Percentiles rank a stretch among this genome's conserved stretches.
Evolutionary conservation across 2,113 vertebrate genomes (phyloP).

Genomic region (Mus musculus): DNA sequence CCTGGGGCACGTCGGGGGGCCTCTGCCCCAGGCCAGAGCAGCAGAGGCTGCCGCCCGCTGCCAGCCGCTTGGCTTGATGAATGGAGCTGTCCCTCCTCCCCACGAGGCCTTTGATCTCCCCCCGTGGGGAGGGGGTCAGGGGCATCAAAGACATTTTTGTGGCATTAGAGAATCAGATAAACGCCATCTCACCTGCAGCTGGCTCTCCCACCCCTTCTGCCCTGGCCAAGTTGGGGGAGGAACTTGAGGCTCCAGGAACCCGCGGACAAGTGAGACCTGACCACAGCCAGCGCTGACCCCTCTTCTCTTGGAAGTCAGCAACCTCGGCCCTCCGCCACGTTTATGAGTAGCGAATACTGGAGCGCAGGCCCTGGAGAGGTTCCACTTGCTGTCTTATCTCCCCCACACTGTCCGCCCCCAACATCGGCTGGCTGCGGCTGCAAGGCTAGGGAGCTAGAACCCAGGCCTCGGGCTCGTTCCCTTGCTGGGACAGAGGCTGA

Average conservation of each 20-base stretch:
- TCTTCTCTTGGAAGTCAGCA: neutral
- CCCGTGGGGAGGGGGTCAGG: slow-evolving; percentile 70
- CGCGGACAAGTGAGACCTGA: neutral
- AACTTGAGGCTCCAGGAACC: neutral
- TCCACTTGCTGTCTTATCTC: slow-evolving; percentile 6
- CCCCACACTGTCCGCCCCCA: neutral
- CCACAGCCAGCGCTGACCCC: neutral
- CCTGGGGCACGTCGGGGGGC: slow-evolving; percentile 39
- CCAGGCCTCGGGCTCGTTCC: slow-evolving; percentile 5
- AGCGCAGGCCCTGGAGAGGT: neutral
- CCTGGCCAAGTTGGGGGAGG: slow-evolving; percentile 43
- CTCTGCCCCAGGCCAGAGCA: slow-evolving; percentile 8
- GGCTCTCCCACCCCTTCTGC: slow-evolving; percentile 69
- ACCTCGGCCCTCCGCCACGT: neutral
- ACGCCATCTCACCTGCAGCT: slow-evolving; percentile 82
- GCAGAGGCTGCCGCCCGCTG: slow-evolving; percentile 44
- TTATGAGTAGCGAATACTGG: neutral
- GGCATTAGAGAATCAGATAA: slow-evolving; percentile 82
- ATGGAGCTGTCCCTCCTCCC: slow-evolving; percentile 79
- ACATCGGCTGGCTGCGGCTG: neutral
- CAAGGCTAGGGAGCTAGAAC: neutral
- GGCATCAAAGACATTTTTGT: slow-evolving; percentile 85
- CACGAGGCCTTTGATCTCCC: slow-evolving; percentile 80
- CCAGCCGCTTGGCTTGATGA: slow-evolving; percentile 78
- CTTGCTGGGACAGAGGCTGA: neutral